phyloP scores from a whole-genome alignment of 2,113 vertebrate species.

The Lophius piscatorius region DNA sequence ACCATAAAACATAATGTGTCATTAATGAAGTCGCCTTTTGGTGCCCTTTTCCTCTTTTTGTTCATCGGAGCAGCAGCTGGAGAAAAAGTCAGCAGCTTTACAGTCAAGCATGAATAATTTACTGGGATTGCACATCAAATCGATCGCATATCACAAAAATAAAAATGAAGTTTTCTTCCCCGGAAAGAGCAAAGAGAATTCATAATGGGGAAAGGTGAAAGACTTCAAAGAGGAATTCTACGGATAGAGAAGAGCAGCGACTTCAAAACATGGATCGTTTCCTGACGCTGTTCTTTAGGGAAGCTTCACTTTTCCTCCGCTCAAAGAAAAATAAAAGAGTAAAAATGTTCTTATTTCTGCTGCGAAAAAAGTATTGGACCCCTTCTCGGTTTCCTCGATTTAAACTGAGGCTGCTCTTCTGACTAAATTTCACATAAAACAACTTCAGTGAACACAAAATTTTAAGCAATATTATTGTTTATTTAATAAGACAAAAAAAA shows the following conservation, averaged over 20 bases:
- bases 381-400: too few relatives aligned
- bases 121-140: constrained; percentile 71
- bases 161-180: constrained; percentile 45
- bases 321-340: constrained; percentile 25
- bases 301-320: constrained; percentile 49
- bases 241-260: constrained; percentile 68
- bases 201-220: constrained; percentile 72
- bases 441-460: too few relatives aligned
- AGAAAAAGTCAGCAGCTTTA: constrained; percentile 63
- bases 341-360: constrained; percentile 33
- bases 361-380: too few relatives aligned
- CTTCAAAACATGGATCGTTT: constrained; percentile 75
- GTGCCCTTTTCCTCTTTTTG: constrained; percentile 56
- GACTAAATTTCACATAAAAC: too few relatives aligned
- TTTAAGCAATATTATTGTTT: too few relatives aligned
- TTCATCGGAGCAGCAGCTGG: constrained; percentile 73
- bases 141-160: constrained; percentile 56
- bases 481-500: too few relatives aligned
- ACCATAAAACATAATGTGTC: constrained; percentile 72
- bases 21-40: constrained; percentile 71
- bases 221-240: constrained; percentile 76
- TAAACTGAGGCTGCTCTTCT: too few relatives aligned
- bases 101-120: constrained; percentile 72
- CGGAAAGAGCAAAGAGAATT: constrained; percentile 76
- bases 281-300: constrained; percentile 50